Conservation (phyloP, 1,140 invertebrate species). For the Scaptomyza graminum region DNA sequence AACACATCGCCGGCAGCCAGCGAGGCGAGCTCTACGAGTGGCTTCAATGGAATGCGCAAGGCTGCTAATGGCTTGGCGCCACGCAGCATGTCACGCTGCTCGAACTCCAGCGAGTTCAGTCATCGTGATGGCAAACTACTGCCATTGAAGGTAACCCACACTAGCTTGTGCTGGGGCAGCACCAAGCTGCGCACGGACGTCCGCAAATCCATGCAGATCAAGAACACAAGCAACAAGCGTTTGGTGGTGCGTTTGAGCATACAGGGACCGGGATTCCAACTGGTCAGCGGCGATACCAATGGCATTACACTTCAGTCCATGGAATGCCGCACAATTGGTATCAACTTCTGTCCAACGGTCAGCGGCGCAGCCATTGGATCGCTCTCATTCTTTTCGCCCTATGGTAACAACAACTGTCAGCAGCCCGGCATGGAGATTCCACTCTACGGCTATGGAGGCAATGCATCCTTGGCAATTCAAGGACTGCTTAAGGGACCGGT, state of each 20-base stretch:
- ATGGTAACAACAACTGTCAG: constrained; percentile 44
- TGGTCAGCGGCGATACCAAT: constrained; percentile 57
- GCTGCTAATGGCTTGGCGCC: constrained; percentile 11
- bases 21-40: constrained; percentile 59
- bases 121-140: constrained; percentile 77
- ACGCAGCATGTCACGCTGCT: constrained; percentile 72
- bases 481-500: constrained; percentile 72
- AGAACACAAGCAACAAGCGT: constrained; percentile 73
- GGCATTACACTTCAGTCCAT: constrained; percentile 71
- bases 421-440: constrained; percentile 59
- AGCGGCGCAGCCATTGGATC: constrained; percentile 72
- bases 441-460: constrained; percentile 76
- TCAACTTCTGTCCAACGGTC: constrained; percentile 80
- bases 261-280: constrained; percentile 77
- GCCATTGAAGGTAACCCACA: constrained; percentile 76
- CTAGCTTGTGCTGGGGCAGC: constrained; percentile 78
- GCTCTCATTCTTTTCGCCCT: constrained; percentile 66
- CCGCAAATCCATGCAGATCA: constrained; percentile 75
- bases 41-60: constrained; percentile 29
- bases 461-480: constrained; percentile 65
- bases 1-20: constrained; percentile 71
- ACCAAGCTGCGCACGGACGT: constrained; percentile 72
- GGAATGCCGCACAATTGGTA: constrained; percentile 72
- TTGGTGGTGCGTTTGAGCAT: constrained; percentile 70
- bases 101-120: constrained; percentile 82